These are phyloP conservation scores for Lutjanus campechanus DNA, from an alignment of 2,797 vertebrate species.

Conservation along the genomic window DNA sequence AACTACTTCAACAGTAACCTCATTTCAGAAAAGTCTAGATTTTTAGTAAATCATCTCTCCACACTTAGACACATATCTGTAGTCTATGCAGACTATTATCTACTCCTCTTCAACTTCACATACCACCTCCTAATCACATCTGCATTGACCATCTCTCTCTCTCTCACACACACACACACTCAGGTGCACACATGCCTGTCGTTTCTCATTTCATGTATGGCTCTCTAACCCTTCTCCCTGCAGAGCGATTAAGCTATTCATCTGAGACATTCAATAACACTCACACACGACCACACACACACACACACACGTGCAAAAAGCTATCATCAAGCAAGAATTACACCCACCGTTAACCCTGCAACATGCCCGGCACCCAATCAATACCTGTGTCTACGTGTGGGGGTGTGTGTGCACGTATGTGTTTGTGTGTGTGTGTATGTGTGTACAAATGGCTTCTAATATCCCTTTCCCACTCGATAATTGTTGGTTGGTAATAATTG, in stretches of 20 bases:
- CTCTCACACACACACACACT: constrained; percentile 16
- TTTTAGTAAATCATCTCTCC: constrained; percentile 2
- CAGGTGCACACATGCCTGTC: constrained; percentile 51
- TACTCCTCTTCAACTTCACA: constrained; percentile 35
- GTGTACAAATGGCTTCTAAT: constrained; percentile 61
- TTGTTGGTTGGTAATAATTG: constrained; percentile 79
- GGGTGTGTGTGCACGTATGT: constrained; percentile 20
- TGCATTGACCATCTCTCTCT: constrained; percentile 41
- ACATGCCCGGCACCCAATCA: constrained; percentile 75
- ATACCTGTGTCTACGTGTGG: constrained; percentile 61
- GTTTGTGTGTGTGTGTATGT: constrained; percentile 11
- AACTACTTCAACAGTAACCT: not conserved
- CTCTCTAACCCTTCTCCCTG: constrained; percentile 75
- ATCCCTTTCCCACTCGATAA: constrained; percentile 75
- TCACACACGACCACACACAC: constrained; percentile 45
- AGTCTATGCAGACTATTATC: constrained; percentile 14
- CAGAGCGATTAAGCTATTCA: constrained; percentile 81
- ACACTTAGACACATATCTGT: constrained; percentile 7
- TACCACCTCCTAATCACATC: constrained; percentile 58
- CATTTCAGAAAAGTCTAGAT: not conserved
- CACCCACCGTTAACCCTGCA: constrained; percentile 82
- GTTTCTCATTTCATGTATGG: constrained; percentile 72
- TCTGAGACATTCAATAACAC: constrained; percentile 82
- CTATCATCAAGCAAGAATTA: constrained; percentile 84
- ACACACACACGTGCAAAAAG: constrained; percentile 46